Evolutionary conservation across 2,797 vertebrate species (phyloP), one percentile per base, ranked within the genome.

Genomic region (Tinamus major): DNA sequence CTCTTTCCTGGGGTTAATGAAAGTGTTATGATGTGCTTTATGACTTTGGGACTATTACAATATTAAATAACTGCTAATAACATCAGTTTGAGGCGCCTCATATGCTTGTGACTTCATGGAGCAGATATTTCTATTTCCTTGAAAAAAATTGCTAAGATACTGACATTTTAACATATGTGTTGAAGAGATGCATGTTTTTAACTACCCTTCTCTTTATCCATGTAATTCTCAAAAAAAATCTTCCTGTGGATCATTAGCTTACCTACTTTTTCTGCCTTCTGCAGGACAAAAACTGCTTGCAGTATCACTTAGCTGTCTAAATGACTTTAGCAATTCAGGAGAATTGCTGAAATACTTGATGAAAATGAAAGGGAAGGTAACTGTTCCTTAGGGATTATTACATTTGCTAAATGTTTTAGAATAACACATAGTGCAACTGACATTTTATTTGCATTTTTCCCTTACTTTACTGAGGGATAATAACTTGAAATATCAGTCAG

Each of bases 341-440:
- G 58, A 92, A 61, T 8, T 78, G 58, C 55, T 51, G 59, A 85
- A 80, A 55, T 44, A 55, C 12, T n/a, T 79, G 26, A 68, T 12
- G 17, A 65, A 91, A 87, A 63, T 49, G 13, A 46, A 69, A 61
- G 46, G 49, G 23, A 41, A 53, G 5, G 23, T 42, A 61, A 62
- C 56, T 85, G 31, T 65, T 85, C 29, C 48, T 76, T 37, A 59
- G n/a, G 14, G 33, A 20, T 61, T 17, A 37, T 65, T n/a, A 29
- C 17, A 48, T 61, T 79, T 72, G 10, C 49, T 71, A n/a, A 87
- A 61, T 6, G 33, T 70, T 87, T 85, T 41, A 67, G 41, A 82
- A 56, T 23, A 71, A 62, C n/a, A 10, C 1, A 0, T 48, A 42
- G 26, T 48, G 18, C 39, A 21, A 71, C 29, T 37, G 6, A 16